Evolutionary conservation across 1,140 invertebrate genomes (phyloP).

Genomic region (Gryon sp.): DNA sequence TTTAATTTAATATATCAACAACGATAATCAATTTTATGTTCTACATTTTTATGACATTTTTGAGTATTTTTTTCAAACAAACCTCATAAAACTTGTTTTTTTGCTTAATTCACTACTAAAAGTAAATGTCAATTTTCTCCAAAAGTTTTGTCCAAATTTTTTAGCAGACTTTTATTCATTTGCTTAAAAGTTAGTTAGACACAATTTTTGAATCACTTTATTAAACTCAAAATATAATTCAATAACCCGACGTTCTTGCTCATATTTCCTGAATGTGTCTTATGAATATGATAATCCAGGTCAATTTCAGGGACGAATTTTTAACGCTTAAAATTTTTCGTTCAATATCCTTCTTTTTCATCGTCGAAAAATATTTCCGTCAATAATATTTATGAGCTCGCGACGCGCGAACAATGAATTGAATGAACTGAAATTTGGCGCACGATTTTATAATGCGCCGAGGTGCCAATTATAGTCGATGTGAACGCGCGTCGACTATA

Average conservation of each 20-base stretch:
- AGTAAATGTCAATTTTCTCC: no score
- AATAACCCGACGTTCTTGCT: neutral
- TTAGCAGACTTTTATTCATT: no score
- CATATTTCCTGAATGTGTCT: neutral
- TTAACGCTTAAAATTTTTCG: neutral
- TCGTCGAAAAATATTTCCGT: neutral
- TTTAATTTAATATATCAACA: no score
- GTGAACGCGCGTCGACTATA: conserved; percentile 12
- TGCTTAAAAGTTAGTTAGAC: no score
- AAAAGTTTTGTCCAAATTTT: no score
- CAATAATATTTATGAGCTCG: conserved; percentile 42
- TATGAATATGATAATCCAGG: conserved; percentile 1
- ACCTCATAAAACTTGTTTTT: no score
- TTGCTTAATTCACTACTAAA: no score
- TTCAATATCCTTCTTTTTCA: neutral
- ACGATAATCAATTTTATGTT: no score
- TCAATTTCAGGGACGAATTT: conserved; percentile 7
- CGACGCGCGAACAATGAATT: conserved; percentile 24
- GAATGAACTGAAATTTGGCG: conserved; percentile 18
- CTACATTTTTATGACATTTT: no score
- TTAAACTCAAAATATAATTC: no score
- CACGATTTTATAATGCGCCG: conserved; percentile 23
- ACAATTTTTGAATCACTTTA: no score
- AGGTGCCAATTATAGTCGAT: conserved; percentile 24
- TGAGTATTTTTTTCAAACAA: no score